phyloP scores from a whole-genome alignment of 2,797 vertebrate species.

The Molossus alvarezi region DNA sequence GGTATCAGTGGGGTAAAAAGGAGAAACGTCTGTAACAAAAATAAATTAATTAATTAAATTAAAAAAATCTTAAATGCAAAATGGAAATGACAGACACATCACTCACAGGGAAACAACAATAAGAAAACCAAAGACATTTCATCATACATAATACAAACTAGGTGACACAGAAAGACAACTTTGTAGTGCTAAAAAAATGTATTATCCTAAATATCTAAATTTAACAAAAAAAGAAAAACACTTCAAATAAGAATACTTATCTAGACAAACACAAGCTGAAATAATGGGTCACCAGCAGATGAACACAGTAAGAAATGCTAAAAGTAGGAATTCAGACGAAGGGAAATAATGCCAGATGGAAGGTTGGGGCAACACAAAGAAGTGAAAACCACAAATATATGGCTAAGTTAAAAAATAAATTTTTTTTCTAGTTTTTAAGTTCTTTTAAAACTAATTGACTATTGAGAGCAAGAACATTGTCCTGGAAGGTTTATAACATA shows the following conservation, averaged over 20 bases:
- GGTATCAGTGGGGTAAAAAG: no score
- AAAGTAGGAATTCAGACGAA: constrained; percentile 33
- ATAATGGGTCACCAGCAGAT: background rate
- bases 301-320: background rate
- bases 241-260: background rate
- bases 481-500: background rate
- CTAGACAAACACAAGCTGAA: background rate
- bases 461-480: background rate
- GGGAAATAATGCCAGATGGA: background rate
- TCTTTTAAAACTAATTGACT: constrained; percentile 44
- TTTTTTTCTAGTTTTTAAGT: background rate
- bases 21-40: no score
- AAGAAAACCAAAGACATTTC: background rate
- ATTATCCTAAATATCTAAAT: constrained; percentile 21
- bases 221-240: background rate
- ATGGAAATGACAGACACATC: background rate
- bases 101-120: background rate
- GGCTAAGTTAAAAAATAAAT: constrained; percentile 24
- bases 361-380: background rate
- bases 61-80: background rate
- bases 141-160: background rate
- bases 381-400: background rate
- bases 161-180: background rate
- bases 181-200: background rate
- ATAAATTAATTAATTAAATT: no score